phyloP scores from a whole-genome alignment of 2,113 vertebrate genomes.

The Naja naja region DNA sequence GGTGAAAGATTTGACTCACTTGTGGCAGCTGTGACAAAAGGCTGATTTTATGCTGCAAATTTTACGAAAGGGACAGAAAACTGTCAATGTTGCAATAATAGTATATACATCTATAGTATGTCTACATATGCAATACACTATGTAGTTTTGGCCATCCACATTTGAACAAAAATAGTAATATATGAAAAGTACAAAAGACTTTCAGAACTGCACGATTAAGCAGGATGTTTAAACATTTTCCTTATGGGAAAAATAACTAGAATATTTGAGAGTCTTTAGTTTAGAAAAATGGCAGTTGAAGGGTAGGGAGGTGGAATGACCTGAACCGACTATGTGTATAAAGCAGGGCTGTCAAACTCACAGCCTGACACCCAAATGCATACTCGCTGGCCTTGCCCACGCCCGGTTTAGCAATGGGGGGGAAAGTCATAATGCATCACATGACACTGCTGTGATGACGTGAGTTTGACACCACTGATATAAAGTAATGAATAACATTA shows the following conservation, averaged over 20 bases:
- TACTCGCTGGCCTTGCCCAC: too few species aligned
- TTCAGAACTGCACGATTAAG: background rate
- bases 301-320: background rate
- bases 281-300: background rate
- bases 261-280: background rate
- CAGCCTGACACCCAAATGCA: too few species aligned
- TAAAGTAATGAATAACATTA: background rate
- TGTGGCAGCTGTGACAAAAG: background rate
- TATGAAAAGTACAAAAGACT: background rate
- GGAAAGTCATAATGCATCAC: too few species aligned
- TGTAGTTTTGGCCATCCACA: background rate
- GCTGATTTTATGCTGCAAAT: background rate
- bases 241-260: background rate
- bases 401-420: too few species aligned
- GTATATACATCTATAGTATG: background rate
- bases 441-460: too few species aligned
- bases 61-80: background rate
- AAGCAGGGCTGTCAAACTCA: background rate
- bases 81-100: background rate
- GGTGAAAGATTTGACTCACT: background rate
- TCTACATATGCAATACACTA: background rate
- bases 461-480: too few species aligned
- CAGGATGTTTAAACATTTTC: background rate
- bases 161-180: background rate
- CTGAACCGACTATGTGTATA: background rate